These are phyloP conservation scores for Grammatotria lemairii DNA, from an alignment of 2,113 vertebrate species.

Conservation along the genomic window DNA sequence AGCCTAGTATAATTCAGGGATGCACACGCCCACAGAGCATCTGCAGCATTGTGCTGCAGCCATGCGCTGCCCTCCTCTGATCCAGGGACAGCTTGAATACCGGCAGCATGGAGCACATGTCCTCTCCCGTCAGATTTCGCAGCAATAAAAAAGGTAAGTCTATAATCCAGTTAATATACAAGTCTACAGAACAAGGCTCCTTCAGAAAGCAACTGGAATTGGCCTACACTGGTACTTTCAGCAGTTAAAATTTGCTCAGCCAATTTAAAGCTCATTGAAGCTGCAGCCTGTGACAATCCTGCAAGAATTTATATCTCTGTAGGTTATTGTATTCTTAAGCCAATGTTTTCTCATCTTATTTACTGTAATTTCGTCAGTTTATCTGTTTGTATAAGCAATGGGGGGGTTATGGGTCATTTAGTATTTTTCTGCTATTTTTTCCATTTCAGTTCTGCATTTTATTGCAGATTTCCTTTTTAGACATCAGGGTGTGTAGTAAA, in stretches of 20 bases:
- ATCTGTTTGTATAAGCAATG: neutral
- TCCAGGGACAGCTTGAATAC: neutral
- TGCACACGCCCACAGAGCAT: neutral
- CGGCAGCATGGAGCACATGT: conserved; percentile 52
- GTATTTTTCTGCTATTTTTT: neutral
- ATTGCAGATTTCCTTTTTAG: neutral
- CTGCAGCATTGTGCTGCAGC: neutral
- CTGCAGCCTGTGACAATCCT: neutral
- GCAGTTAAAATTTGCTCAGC: neutral
- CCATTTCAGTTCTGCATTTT: neutral
- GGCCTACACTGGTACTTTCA: neutral
- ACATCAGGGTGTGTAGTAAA: neutral
- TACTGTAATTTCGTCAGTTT: neutral
- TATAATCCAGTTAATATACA: neutral
- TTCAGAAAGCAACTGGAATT: neutral
- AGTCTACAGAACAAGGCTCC: neutral
- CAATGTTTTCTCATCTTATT: neutral
- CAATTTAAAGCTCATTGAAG: neutral
- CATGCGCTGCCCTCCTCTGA: neutral
- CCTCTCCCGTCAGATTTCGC: conserved; percentile 55
- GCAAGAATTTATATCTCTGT: neutral
- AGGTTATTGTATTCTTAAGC: neutral
- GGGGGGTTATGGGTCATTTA: neutral
- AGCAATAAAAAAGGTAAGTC: conserved; percentile 39
- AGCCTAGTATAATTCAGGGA: neutral